Percentiles rank a stretch among this genome's conserved stretches.
Conservation (phyloP, 2,797 vertebrate genomes). For the Pipistrellus pipistrellus region DNA sequence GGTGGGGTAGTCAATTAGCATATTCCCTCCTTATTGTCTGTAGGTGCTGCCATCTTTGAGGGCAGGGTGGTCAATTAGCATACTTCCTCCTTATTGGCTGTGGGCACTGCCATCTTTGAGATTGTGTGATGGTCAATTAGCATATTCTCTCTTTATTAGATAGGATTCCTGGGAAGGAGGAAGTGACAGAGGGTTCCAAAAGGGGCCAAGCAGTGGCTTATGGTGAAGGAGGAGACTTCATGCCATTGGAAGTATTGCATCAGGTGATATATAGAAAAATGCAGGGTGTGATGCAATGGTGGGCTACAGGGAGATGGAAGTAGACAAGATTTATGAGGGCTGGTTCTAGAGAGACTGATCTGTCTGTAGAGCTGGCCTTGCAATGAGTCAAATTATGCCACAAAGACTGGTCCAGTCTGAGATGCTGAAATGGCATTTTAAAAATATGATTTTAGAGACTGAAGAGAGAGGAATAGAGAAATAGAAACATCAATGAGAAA, state of each 20-base stretch:
- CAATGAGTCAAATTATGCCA: background rate
- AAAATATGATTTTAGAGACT: background rate
- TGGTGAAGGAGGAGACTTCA: background rate
- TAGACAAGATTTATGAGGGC: background rate
- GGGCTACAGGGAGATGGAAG: no score
- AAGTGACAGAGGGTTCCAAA: background rate
- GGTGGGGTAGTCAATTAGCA: no score
- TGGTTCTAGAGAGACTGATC: background rate
- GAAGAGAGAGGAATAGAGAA: no score
- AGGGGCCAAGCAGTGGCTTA: background rate
- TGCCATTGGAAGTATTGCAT: background rate
- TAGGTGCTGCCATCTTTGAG: no score
- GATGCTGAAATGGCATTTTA: background rate
- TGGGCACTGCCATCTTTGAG: no score
- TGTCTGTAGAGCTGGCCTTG: background rate
- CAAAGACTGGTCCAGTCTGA: background rate
- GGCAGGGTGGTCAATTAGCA: no score
- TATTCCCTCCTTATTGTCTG: no score
- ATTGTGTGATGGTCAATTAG: no score
- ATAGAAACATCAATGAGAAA: no score
- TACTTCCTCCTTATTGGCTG: no score
- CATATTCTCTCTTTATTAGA: no score
- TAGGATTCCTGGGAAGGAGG: background rate
- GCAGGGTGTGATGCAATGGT: background rate
- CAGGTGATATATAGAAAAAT: background rate